These are phyloP conservation scores for Monomorium pharaonis DNA, from an alignment of 1,140 invertebrate genomes.

Conservation along the genomic window DNA sequence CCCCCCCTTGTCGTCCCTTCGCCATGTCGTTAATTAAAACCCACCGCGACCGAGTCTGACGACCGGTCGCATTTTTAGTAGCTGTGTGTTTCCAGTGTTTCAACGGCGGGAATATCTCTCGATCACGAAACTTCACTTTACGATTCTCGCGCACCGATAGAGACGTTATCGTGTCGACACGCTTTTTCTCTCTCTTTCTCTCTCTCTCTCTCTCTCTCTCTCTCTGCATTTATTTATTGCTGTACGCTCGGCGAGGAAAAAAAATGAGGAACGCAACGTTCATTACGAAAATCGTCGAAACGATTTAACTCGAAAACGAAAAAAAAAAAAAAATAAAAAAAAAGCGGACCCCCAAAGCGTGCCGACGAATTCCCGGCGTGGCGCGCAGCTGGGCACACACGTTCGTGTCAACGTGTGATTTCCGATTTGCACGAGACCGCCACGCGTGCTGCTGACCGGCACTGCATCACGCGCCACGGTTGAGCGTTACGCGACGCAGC, in stretches of 20 bases:
- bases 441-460: neutral
- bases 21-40: slow-evolving; percentile 80
- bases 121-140: slow-evolving; percentile 44
- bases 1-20: slow-evolving; percentile 5
- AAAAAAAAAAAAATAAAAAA: neutral
- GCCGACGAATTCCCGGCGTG: slow-evolving; percentile 33
- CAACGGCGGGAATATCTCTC: slow-evolving; percentile 46
- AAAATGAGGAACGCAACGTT: neutral
- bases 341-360: neutral
- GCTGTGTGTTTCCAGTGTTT: slow-evolving; percentile 46
- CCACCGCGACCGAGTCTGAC: slow-evolving; percentile 62
- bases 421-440: slow-evolving; percentile 8
- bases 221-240: slow-evolving; percentile 20
- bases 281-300: neutral
- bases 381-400: neutral
- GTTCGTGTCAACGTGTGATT: slow-evolving; percentile 36
- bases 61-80: slow-evolving; percentile 60
- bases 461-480: slow-evolving; percentile 53
- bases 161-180: slow-evolving; percentile 43
- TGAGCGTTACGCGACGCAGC: slow-evolving; percentile 56
- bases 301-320: neutral
- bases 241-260: neutral
- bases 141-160: slow-evolving; percentile 46
- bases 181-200: neutral
- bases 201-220: neutral